Percentiles rank a stretch among this genome's conserved stretches.
These are phyloP conservation scores for Eucera pruinosa DNA, from an alignment of 2,888 invertebrate genomes.

Conservation along the genomic window DNA sequence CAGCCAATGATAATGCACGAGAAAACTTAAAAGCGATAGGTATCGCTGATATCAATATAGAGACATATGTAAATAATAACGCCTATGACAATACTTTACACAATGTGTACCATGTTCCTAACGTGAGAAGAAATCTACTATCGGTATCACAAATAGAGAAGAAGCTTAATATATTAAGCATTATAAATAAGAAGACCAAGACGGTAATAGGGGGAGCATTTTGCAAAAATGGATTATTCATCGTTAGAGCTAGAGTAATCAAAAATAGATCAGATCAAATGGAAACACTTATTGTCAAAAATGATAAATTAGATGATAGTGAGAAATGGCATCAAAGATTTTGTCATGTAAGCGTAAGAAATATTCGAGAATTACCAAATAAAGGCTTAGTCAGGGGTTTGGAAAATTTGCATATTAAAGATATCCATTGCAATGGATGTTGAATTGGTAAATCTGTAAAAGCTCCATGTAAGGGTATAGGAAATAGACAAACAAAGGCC, in stretches of 20 bases:
- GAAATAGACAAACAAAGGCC: background rate
- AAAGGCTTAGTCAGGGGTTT: constrained; percentile 26
- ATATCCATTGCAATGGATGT: constrained; percentile 22
- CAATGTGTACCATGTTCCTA: constrained; percentile 35
- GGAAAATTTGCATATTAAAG: constrained; percentile 19
- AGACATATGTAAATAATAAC: constrained; percentile 1
- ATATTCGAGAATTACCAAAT: no score
- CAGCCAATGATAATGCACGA: constrained; percentile 15
- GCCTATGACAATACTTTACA: constrained; percentile 5
- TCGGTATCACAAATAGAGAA: constrained; percentile 36
- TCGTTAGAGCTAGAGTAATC: constrained; percentile 1
- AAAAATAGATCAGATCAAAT: no score
- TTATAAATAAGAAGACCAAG: constrained; percentile 13
- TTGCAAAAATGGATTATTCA: constrained; percentile 17
- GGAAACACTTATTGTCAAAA: background rate
- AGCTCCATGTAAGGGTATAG: constrained; percentile 22
- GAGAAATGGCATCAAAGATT: no score
- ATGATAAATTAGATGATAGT: background rate
- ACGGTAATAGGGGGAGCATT: constrained; percentile 26
- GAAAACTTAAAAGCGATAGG: no score
- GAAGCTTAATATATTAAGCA: constrained; percentile 16
- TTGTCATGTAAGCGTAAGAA: no score
- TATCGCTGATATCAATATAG: no score
- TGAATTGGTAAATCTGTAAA: constrained; percentile 29
- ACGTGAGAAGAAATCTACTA: constrained; percentile 35